These are phyloP conservation scores for Galeopterus variegatus DNA, from an alignment of 2,113 vertebrate species.

Conservation along the genomic window DNA sequence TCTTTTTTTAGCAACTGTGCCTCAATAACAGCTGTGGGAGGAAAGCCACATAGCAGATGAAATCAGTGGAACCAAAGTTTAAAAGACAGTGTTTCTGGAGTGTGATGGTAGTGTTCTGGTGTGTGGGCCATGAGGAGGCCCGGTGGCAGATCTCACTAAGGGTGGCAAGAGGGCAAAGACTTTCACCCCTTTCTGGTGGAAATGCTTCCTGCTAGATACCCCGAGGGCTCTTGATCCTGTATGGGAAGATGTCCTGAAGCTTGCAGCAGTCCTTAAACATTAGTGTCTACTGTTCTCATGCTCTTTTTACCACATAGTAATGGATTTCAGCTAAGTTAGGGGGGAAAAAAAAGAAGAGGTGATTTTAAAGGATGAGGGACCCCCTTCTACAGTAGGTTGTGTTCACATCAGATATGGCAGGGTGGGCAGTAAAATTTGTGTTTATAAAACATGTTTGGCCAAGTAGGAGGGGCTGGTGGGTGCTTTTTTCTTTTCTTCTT, in stretches of 20 bases:
- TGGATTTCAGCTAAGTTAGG: neutral
- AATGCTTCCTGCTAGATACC: neutral
- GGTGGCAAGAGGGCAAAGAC: neutral
- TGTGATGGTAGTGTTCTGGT: too few species aligned
- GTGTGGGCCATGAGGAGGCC: neutral
- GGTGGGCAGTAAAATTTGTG: neutral
- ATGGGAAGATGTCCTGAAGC: neutral
- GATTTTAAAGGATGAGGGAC: neutral
- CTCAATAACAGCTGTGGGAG: constrained; percentile 37
- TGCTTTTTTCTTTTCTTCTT: neutral
- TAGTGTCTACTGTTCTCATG: neutral
- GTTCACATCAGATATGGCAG: neutral
- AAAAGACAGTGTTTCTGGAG: neutral
- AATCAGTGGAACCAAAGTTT: neutral
- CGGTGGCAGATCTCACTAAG: neutral
- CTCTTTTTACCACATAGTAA: neutral
- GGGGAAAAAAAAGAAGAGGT: neutral
- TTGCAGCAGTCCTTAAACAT: neutral
- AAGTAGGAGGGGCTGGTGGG: neutral
- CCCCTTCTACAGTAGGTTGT: too few species aligned
- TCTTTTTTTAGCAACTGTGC: neutral
- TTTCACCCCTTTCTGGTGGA: neutral
- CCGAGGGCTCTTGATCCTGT: neutral
- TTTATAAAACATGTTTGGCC: neutral
- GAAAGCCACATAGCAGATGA: neutral